A percentile compares a stretch with the other conserved stretches of the same genome.
Evolutionary conservation across 2,888 invertebrate genomes (phyloP).

Genomic region (Epinotia ramella): DNA sequence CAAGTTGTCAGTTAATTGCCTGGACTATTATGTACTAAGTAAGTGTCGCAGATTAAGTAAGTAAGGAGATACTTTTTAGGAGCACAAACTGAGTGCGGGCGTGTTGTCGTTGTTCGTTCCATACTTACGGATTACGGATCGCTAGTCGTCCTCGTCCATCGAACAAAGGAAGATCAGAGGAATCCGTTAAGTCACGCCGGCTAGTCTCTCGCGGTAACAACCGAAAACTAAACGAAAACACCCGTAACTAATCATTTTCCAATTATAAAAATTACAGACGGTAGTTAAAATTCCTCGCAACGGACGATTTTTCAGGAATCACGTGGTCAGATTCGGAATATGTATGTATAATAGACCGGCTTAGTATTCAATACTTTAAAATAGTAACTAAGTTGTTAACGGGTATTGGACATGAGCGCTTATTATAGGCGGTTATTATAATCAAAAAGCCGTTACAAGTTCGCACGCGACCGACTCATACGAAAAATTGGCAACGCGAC

Average conservation of each 20-base stretch:
- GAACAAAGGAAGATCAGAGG: constrained; percentile 73
- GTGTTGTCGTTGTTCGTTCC: neutral
- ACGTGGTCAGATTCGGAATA: constrained; percentile 1
- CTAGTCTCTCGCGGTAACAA: constrained; percentile 62
- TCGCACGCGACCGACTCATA: constrained; percentile 50
- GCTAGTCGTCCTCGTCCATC: constrained; percentile 56
- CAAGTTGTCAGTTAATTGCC: too few species aligned
- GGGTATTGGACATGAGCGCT: constrained; percentile 31
- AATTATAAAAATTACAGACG: constrained; percentile 76
- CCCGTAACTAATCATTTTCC: constrained; percentile 81
- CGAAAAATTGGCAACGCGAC: constrained; percentile 53
- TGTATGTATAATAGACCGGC: neutral
- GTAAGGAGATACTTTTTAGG: neutral
- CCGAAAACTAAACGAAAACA: constrained; percentile 81
- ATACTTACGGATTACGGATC: constrained; percentile 44
- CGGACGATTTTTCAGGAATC: constrained; percentile 5
- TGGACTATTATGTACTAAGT: too few species aligned
- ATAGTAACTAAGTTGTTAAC: constrained; percentile 15
- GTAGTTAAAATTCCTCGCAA: constrained; percentile 40
- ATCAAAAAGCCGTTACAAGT: constrained; percentile 51
- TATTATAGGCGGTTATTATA: constrained; percentile 4
- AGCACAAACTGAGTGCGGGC: neutral
- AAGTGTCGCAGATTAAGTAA: too few species aligned
- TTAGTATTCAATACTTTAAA: neutral
- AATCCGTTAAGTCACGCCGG: constrained; percentile 80